Conservation (phyloP, 1,140 invertebrate genomes). For the Panagrolaimus sp. region DNA sequence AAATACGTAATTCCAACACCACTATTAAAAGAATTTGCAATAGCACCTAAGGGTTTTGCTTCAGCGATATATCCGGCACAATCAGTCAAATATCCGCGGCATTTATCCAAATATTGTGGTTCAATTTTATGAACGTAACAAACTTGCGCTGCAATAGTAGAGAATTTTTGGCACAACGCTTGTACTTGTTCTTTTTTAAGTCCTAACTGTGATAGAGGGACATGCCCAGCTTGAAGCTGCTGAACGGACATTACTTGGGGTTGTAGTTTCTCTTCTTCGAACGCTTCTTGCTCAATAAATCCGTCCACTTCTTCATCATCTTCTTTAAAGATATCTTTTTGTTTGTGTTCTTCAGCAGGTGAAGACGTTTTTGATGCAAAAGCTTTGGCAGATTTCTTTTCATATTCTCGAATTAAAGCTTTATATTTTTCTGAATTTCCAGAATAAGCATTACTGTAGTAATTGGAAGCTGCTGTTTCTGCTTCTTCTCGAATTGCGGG, state of each 20-base stretch:
- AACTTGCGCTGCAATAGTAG: slow-evolving; percentile 28
- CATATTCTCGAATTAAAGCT: neutral
- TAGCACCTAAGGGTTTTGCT: slow-evolving; percentile 34
- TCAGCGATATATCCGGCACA: slow-evolving; percentile 31
- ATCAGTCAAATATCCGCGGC: slow-evolving; percentile 32
- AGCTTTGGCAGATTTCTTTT: neutral
- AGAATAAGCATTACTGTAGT: neutral
- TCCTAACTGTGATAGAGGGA: slow-evolving; percentile 21
- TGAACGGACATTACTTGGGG: neutral
- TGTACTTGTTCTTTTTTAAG: slow-evolving; percentile 22
- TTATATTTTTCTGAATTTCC: slow-evolving; percentile 1
- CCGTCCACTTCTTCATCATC: neutral
- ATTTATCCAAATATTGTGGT: slow-evolving; percentile 32
- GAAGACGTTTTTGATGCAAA: neutral
- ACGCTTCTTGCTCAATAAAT: neutral
- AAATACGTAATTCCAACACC: slow-evolving; percentile 35
- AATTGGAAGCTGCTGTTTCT: neutral
- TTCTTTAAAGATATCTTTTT: neutral
- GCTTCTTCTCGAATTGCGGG: neutral
- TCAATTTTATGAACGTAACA: slow-evolving; percentile 34
- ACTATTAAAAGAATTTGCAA: slow-evolving; percentile 37
- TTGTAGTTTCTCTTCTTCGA: neutral
- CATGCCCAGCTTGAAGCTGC: slow-evolving; percentile 12
- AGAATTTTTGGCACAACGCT: slow-evolving; percentile 26
- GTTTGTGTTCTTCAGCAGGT: neutral